Percentiles rank a stretch among this genome's conserved stretches.
phyloP scores from a whole-genome alignment of 2,113 vertebrate species.

The Origma solitaria region DNA sequence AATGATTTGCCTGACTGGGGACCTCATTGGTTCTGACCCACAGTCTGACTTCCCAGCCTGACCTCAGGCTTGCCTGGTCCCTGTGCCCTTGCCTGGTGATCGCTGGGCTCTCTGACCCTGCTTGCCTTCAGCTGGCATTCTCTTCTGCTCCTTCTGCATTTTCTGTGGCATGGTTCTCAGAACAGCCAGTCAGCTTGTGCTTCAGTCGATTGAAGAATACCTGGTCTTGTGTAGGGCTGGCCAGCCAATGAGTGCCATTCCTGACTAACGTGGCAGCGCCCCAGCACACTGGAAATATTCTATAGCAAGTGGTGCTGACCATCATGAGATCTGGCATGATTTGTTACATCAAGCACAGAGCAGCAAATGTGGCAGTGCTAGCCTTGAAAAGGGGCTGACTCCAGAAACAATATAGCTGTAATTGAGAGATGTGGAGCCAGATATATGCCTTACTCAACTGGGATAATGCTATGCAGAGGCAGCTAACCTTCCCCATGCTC shows the following conservation, averaged over 20 bases:
- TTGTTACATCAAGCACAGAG: neutral
- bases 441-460: neutral
- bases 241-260: rapidly evolving
- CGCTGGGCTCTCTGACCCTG: rapidly evolving
- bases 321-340: neutral
- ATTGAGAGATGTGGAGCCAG: neutral
- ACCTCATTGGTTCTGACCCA: neutral
- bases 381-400: neutral
- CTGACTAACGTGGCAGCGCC: neutral
- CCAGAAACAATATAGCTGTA: neutral
- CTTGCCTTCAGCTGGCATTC: neutral
- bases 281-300: neutral
- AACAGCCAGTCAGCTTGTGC: neutral
- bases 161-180: neutral
- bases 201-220: neutral
- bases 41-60: neutral
- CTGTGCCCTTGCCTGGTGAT: neutral
- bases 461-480: neutral
- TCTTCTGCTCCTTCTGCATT: neutral
- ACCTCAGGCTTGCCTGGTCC: neutral
- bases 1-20: neutral
- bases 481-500: neutral
- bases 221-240: neutral
- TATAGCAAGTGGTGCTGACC: neutral
- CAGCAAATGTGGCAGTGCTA: neutral